Percentiles rank a stretch among this genome's conserved stretches.
Evolutionary conservation across 1,140 invertebrate species (phyloP).

Genomic region (Cataglyphis hispanica): DNA sequence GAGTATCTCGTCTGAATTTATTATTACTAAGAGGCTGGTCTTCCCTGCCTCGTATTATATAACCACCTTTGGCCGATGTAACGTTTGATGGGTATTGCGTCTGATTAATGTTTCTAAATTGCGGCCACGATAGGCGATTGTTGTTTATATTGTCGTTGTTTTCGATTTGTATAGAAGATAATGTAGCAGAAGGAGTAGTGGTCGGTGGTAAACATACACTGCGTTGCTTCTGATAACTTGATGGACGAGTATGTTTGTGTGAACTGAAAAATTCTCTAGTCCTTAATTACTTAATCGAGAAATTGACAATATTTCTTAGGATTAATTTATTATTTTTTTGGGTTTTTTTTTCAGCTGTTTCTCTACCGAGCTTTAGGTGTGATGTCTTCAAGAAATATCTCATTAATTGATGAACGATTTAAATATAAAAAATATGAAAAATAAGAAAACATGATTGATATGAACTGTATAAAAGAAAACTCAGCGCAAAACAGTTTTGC

Average conservation of each 20-base stretch:
- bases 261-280: conserved; percentile 86
- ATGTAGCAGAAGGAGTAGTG: conserved; percentile 79
- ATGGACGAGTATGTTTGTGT: conserved; percentile 85
- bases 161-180: conserved; percentile 84
- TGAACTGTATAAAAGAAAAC: conserved; percentile 65
- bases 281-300: conserved; percentile 77
- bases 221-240: conserved; percentile 86
- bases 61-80: conserved; percentile 81
- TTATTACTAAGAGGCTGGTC: conserved; percentile 85
- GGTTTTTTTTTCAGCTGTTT: not conserved
- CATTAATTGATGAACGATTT: conserved; percentile 55
- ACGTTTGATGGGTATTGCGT: conserved; percentile 82
- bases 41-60: conserved; percentile 82
- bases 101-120: conserved; percentile 86
- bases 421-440: conserved; percentile 46
- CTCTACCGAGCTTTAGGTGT: conserved; percentile 13
- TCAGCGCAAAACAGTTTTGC: conserved; percentile 60
- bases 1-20: conserved; percentile 85
- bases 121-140: conserved; percentile 86
- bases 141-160: conserved; percentile 86
- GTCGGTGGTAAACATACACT: conserved; percentile 81
- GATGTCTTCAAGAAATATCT: conserved; percentile 13
- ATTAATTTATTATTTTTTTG: conserved; percentile 43
- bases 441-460: conserved; percentile 36
- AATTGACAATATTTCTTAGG: conserved; percentile 28